phyloP scores from a whole-genome alignment of 2,888 invertebrate genomes.

The Tuberolachnus salignus region DNA sequence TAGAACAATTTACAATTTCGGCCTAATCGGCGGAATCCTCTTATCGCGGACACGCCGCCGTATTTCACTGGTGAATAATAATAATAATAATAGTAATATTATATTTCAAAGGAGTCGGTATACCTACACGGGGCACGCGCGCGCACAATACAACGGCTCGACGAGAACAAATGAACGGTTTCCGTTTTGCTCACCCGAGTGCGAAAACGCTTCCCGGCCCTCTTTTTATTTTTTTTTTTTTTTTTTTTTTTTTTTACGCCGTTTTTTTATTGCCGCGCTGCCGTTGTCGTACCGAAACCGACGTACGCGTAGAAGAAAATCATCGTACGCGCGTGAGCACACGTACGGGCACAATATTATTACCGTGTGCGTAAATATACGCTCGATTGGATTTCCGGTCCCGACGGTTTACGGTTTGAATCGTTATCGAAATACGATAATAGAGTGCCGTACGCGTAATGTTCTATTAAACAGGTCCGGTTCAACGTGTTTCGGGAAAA shows the following conservation, averaged over 20 bases:
- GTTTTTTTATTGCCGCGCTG: neutral
- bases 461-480: neutral
- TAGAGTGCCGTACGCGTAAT: too few relatives aligned
- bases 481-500: too few relatives aligned
- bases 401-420: constrained; percentile 35
- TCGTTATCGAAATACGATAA: constrained; percentile 3
- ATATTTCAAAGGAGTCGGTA: constrained; percentile 20
- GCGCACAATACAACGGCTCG: constrained; percentile 1
- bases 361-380: neutral
- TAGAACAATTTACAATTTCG: too few relatives aligned
- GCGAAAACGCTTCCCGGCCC: constrained; percentile 19
- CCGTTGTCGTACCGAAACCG: neutral
- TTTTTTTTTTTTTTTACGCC: too few relatives aligned
- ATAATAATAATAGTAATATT: neutral
- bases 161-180: constrained; percentile 29
- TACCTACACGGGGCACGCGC: neutral
- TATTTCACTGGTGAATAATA: neutral
- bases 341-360: neutral
- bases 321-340: neutral
- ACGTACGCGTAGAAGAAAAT: neutral
- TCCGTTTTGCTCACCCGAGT: constrained; percentile 35
- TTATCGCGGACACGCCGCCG: too few relatives aligned
- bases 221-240: too few relatives aligned
- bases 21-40: too few relatives aligned
- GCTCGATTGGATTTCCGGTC: constrained; percentile 26